These are phyloP conservation scores for Stomatorhinus walkeri DNA, from an alignment of 2,797 vertebrate species.

Conservation along the genomic window DNA sequence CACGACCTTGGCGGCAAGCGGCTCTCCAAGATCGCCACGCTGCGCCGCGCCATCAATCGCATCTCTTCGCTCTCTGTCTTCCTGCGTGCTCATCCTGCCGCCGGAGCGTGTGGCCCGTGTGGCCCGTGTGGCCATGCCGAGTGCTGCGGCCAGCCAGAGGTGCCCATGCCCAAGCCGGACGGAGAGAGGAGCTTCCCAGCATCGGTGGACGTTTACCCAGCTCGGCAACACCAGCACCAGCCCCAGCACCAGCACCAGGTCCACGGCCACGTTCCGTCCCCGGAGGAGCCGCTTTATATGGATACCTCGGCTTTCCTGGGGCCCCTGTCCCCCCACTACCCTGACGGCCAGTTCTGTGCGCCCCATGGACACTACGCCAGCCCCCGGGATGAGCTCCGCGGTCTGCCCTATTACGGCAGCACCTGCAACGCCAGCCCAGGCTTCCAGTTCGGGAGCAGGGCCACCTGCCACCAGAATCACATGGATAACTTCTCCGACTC, in stretches of 20 bases:
- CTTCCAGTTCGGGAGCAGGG: constrained; percentile 49
- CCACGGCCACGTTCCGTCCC: constrained; percentile 33
- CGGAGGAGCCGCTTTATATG: constrained; percentile 47
- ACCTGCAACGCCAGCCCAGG: constrained; percentile 44
- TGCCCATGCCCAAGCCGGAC: constrained; percentile 16
- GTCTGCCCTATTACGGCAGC: constrained; percentile 48
- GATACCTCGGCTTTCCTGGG: constrained; percentile 38
- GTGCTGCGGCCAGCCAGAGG: constrained; percentile 41
- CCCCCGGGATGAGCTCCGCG: constrained; percentile 43
- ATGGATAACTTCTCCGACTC: constrained; percentile 51
- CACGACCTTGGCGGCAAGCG: constrained; percentile 86
- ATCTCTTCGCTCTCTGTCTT: constrained; percentile 77
- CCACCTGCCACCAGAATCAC: constrained; percentile 57
- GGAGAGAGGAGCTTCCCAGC: constrained; percentile 27
- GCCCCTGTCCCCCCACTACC: constrained; percentile 60
- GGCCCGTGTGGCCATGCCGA: constrained; percentile 55
- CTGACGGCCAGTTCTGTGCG: constrained; percentile 52
- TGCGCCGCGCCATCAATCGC: constrained; percentile 79
- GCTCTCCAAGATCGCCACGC: constrained; percentile 90
- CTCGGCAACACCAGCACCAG: constrained; percentile 46
- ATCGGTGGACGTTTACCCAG: constrained; percentile 41
- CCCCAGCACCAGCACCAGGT: constrained; percentile 39
- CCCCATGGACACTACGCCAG: constrained; percentile 50
- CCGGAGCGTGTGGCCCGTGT: constrained; percentile 36
- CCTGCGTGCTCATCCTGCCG: constrained; percentile 58